A percentile compares a stretch with the other conserved stretches of the same genome.
Conservation (phyloP, 2,113 vertebrate genomes). For the Lontra canadensis region DNA sequence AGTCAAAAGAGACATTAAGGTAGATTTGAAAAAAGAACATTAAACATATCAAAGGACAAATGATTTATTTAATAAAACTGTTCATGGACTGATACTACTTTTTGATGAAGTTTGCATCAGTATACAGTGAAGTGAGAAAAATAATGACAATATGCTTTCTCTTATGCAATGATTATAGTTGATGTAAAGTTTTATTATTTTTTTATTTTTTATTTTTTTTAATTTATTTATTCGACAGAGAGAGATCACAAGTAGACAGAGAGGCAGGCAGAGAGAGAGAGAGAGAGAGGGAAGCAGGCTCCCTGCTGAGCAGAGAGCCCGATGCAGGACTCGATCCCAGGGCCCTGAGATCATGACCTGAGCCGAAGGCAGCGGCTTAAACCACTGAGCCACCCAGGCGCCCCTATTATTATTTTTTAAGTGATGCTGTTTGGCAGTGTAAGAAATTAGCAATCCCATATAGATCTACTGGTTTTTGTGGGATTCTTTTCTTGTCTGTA, state of each 20-base stretch:
- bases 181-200: neutral
- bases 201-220: neutral
- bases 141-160: neutral
- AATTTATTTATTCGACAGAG: no score
- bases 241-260: no score
- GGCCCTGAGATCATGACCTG: no score
- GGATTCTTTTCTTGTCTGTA: neutral
- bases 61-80: slow-evolving; percentile 38
- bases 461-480: neutral
- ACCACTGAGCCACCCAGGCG: no score
- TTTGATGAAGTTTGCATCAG: neutral
- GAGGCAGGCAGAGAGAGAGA: no score
- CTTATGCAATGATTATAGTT: neutral
- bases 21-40: neutral
- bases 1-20: neutral
- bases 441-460: neutral
- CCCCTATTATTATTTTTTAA: neutral
- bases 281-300: no score
- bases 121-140: slow-evolving; percentile 27
- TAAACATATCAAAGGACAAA: neutral
- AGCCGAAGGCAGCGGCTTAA: no score
- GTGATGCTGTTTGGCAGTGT: neutral
- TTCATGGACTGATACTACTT: neutral
- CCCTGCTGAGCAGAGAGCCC: no score
- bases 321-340: no score